Base-by-base conservation (phyloP, 2,113 vertebrate species). In the Heliornis fulica region DNA sequence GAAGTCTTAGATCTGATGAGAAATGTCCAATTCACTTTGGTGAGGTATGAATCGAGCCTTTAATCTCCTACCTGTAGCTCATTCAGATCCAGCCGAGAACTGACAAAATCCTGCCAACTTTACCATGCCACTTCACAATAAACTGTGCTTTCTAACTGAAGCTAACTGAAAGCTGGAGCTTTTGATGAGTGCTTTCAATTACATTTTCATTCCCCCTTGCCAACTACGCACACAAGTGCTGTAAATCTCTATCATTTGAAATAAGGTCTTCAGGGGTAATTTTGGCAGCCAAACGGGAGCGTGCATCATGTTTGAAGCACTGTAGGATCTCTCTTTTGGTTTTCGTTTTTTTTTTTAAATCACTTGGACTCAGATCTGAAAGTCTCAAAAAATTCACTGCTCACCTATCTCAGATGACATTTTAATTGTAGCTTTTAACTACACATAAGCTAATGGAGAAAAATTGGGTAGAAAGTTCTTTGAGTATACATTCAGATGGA, bases 371-470 rank as follows among this genome's bases (percentile, higher is more conserved):
- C 31, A 32, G 78, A 94, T 96, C 81, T 94, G 46, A 86, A 92
- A 91, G 40, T 60, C 70, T 93, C 31, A 48, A 87, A 89, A 87
- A 95, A 87, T 93, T 79, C 66, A 91, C 45, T 45, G 91, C 93
- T 95, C 87, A 61, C 78, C 89, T 95, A 95, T 89, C 63, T 90
- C 61, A 88, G 34, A 79, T 93, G 61, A 94, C 82, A 80, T 94
- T 87, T 97, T 95, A 97, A 96, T 85, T 95, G 74, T 28, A 93
- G 84, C 77, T 93, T 93, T 96, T 96, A 95, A 80, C 70, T 72
- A 69, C 66, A 83, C 9, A 0, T 25, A 66, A 8, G 3, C 41
- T 90, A 93, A 91, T 69, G 70, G 84, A 90, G 41, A 22, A 93
- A 89, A 91, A 87, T 7, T 32, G 20, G 66, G 59, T 48, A 65